phyloP scores from a whole-genome alignment of 2,797 vertebrate genomes.

The Pangasius krempfi region DNA sequence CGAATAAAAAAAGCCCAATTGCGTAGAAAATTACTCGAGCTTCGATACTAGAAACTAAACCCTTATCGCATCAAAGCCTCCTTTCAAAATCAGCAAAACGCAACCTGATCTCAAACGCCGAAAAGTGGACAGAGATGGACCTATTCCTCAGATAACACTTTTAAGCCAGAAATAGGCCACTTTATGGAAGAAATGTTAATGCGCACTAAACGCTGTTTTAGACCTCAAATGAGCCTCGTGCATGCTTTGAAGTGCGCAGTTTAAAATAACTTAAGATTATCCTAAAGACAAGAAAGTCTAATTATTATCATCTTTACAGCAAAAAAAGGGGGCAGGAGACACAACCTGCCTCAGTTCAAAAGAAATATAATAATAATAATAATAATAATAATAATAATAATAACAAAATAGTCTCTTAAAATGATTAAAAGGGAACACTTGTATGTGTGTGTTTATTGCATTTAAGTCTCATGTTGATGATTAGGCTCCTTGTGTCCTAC shows the following conservation, averaged over 20 bases:
- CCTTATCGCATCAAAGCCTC: slow-evolving; percentile 57
- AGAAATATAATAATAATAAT: neutral
- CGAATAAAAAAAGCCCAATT: slow-evolving; percentile 57
- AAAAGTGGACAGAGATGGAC: slow-evolving; percentile 44
- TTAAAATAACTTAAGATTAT: slow-evolving; percentile 24
- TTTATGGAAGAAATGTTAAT: slow-evolving; percentile 51
- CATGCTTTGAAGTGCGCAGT: slow-evolving; percentile 44
- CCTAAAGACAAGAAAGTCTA: neutral
- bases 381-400: slow-evolving; percentile 4
- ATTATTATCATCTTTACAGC: slow-evolving; percentile 26
- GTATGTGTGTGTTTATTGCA: neutral
- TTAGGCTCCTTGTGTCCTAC: neutral
- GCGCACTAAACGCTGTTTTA: slow-evolving; percentile 42
- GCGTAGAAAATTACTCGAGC: slow-evolving; percentile 55
- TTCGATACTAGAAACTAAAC: slow-evolving; percentile 52
- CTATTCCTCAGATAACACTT: slow-evolving; percentile 31
- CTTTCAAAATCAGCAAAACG: slow-evolving; percentile 55
- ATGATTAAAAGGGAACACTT: no score
- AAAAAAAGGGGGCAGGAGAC: neutral
- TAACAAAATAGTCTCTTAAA: neutral
- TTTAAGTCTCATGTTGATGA: neutral
- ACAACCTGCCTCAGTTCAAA: neutral
- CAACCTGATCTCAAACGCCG: slow-evolving; percentile 47
- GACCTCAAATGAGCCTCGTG: slow-evolving; percentile 35
- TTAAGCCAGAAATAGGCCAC: slow-evolving; percentile 47